Evolutionary conservation across 2,113 vertebrate genomes (phyloP), one percentile per base, ranked within the genome.

Genomic region (Rissa tridactyla): DNA sequence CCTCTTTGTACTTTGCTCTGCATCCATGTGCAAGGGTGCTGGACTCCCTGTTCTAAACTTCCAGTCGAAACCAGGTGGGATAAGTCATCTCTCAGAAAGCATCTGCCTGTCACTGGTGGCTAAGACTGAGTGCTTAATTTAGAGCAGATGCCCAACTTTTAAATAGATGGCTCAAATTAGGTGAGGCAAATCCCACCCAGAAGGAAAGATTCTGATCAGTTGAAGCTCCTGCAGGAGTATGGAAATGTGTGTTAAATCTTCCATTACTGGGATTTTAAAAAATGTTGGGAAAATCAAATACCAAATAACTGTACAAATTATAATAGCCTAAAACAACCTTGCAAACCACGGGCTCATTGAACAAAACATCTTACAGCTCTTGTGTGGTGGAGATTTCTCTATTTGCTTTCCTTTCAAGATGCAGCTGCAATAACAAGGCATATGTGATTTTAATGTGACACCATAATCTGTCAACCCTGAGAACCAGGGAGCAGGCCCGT

Each of bases 381-480:
- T 27, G 65, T 87, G 86, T 70, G 66, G 86, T 91, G 75, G 62
- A 89, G 91, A 95, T 90, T 82, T 49, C 58, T 89, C 70, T 97
- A 9, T 94, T 97, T 97, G 81, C 75, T 92, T 95, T 96, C 58
- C 66, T 97, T 95, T 95, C 86, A 72, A 95, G 92, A 94, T 80
- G 86, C 95, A 96, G 92, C 95, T 97, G 91, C 78, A 96, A 92
- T 91, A 97, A 96, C 94, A 95, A 92, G 75, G 94, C 81, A 47
- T 94, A 70, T 85, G 73, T 96, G 86, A 96, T 97, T 92, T 97
- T 92, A 91, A 95, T 91, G 78, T 89, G 84, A 87, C 81, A 80
- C 92, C 62, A 80, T 95, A 94, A 95, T 90, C 89, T 95, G 91
- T 95, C 71, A 95, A 40, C 86, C 84, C 92, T 82, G 82, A 95